phyloP scores from a whole-genome alignment of 1,140 invertebrate genomes.

The Dolichoris vasculosae region DNA sequence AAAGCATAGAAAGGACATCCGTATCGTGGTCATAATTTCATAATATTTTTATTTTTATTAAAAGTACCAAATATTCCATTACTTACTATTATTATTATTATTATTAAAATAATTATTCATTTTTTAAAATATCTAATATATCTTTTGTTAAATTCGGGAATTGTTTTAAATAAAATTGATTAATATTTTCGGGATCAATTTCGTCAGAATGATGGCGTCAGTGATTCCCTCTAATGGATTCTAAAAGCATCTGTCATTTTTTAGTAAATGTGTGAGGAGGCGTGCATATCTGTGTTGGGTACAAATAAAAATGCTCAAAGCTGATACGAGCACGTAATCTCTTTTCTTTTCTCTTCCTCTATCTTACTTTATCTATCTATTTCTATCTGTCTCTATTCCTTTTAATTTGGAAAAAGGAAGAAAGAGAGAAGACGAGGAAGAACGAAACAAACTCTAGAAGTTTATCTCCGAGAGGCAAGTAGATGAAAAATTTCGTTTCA shows the following conservation, averaged over 20 bases:
- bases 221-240: not conserved
- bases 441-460: slow-evolving; percentile 12
- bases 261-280: too few relatives aligned
- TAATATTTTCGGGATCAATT: too few relatives aligned
- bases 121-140: too few relatives aligned
- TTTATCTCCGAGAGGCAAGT: not conserved
- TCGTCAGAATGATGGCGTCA: too few relatives aligned
- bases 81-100: too few relatives aligned
- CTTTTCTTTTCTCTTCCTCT: not conserved
- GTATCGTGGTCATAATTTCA: too few relatives aligned
- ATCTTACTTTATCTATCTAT: not conserved
- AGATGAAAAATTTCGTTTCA: slow-evolving; percentile 45
- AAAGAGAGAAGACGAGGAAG: not conserved
- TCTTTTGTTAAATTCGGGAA: too few relatives aligned
- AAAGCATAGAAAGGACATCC: too few relatives aligned
- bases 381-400: slow-evolving; percentile 13
- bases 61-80: too few relatives aligned
- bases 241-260: not conserved
- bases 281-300: not conserved
- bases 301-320: slow-evolving; percentile 44
- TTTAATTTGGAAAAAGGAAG: not conserved
- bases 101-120: too few relatives aligned
- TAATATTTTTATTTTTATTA: too few relatives aligned
- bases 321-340: slow-evolving; percentile 28
- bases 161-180: too few relatives aligned